Evolutionary conservation across 1,140 invertebrate species (phyloP).

Genomic region (Mya arenaria): DNA sequence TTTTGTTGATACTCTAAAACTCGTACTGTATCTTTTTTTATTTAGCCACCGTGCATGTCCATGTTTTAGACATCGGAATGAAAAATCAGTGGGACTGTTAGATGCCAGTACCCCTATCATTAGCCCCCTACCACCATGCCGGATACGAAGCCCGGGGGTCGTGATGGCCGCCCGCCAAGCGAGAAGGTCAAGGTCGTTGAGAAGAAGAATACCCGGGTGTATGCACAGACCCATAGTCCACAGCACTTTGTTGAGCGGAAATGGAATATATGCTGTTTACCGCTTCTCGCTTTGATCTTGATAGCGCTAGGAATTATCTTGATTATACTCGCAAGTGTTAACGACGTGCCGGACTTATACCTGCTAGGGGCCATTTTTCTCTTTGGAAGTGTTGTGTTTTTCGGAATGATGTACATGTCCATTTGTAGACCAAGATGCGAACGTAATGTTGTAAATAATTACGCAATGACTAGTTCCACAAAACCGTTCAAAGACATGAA

Average conservation of each 20-base stretch:
- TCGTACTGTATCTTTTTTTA: no score
- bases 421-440: slow-evolving; percentile 23
- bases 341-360: not conserved
- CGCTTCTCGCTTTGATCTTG: not conserved
- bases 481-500: not conserved
- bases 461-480: not conserved
- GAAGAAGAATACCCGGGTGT: not conserved
- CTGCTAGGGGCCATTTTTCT: slow-evolving; percentile 6
- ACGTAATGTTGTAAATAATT: not conserved
- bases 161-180: no score
- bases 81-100: no score
- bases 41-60: no score
- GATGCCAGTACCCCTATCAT: no score
- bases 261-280: slow-evolving; percentile 12
- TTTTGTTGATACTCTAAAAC: no score
- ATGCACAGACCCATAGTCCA: not conserved
- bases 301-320: not conserved
- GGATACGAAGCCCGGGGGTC: no score
- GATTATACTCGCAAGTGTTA: not conserved
- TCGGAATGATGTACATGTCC: not conserved
- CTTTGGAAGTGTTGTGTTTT: not conserved
- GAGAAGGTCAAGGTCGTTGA: slow-evolving; percentile 1
- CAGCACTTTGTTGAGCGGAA: not conserved
- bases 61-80: no score
- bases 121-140: no score